A percentile compares a stretch with the other conserved stretches of the same genome.
Conservation (phyloP, 2,888 invertebrate species). For the Liopterus haemorrhoidalis region DNA sequence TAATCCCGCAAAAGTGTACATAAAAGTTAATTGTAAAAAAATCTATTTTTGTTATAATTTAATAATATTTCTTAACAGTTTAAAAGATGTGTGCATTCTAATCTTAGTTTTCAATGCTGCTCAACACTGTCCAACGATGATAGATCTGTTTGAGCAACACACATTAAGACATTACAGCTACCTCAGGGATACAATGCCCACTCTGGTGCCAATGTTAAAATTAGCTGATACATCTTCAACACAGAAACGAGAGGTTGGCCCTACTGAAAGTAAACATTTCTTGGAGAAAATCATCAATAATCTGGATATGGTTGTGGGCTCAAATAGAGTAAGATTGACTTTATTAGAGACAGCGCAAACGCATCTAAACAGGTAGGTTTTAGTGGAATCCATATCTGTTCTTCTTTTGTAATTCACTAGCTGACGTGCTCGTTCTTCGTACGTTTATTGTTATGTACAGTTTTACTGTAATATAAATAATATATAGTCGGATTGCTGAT, state of each 20-base stretch:
- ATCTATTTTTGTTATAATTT: neutral
- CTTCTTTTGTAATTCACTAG: conserved; percentile 38
- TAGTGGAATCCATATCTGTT: no score
- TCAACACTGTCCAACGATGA: conserved; percentile 80
- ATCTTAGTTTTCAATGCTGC: conserved; percentile 94
- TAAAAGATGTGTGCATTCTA: conserved; percentile 74
- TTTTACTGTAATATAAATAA: no score
- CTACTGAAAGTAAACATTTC: conserved; percentile 61
- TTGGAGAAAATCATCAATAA: conserved; percentile 67
- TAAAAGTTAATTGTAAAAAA: neutral
- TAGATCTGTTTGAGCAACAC: conserved; percentile 87
- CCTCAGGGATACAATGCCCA: conserved; percentile 85
- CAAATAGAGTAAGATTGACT: conserved; percentile 52
- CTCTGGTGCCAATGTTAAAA: conserved; percentile 71
- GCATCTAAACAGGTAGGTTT: conserved; percentile 58
- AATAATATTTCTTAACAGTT: conserved; percentile 14
- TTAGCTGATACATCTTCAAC: conserved; percentile 42
- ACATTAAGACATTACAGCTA: conserved; percentile 91
- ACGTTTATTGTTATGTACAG: conserved; percentile 1
- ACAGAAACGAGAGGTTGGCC: conserved; percentile 12
- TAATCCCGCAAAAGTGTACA: neutral
- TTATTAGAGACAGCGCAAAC: conserved; percentile 59
- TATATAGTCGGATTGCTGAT: no score
- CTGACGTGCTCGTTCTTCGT: no score
- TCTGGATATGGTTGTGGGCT: conserved; percentile 62